Evolutionary conservation across 2,113 vertebrate genomes (phyloP).

Genomic region (Sceloporus tristichus): DNA sequence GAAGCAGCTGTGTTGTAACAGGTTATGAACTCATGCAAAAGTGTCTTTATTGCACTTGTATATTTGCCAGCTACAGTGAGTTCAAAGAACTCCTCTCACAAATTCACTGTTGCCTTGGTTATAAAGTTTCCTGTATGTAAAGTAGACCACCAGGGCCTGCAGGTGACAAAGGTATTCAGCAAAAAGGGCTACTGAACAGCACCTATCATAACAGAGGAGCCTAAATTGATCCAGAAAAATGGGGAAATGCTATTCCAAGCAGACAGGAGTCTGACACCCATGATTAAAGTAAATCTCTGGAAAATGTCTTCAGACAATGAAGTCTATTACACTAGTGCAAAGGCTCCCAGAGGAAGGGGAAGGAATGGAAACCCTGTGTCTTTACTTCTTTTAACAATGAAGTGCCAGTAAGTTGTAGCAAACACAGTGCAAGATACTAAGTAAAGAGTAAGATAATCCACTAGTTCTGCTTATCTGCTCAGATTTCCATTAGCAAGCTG

Average conservation of each 20-base stretch:
- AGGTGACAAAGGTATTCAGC: constrained; percentile 25
- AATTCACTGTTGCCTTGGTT: background rate
- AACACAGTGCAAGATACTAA: background rate
- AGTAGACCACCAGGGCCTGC: constrained; percentile 7
- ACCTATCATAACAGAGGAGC: background rate
- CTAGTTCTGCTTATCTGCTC: constrained; percentile 2
- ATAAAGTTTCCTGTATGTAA: background rate
- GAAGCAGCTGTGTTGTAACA: constrained; percentile 51
- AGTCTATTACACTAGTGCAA: constrained; percentile 49
- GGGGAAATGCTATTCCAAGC: constrained; percentile 16
- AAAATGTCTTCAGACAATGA: constrained; percentile 56
- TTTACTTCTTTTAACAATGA: background rate
- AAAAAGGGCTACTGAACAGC: constrained; percentile 1
- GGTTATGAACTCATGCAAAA: constrained; percentile 33
- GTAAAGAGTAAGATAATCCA: background rate
- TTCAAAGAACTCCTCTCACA: constrained; percentile 34
- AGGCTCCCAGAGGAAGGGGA: background rate
- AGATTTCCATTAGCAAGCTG: constrained; percentile 3
- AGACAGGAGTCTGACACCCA: constrained; percentile 44
- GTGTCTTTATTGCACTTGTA: constrained; percentile 36
- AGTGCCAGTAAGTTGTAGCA: background rate
- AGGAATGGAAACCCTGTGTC: background rate
- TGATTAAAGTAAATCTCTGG: constrained; percentile 45
- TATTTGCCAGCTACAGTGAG: constrained; percentile 34
- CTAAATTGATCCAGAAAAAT: constrained; percentile 34